Evolutionary conservation across 1,140 invertebrate species (phyloP).

Genomic region (Bombus consobrinus): DNA sequence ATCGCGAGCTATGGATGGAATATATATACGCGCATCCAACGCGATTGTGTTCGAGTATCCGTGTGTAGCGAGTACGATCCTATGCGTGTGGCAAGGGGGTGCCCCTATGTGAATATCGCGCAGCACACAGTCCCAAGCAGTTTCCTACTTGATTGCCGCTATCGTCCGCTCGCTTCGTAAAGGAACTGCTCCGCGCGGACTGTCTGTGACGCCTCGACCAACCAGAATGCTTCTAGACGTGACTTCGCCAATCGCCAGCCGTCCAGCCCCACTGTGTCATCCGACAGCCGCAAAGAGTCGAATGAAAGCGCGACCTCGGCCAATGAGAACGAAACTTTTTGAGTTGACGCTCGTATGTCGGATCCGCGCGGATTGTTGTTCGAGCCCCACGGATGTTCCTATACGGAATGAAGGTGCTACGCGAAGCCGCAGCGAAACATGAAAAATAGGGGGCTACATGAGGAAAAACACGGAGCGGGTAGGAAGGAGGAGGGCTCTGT

Average conservation of each 20-base stretch:
- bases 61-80: conserved; percentile 67
- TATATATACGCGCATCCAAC: conserved; percentile 37
- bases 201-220: conserved; percentile 65
- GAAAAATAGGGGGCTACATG: conserved; percentile 83
- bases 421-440: conserved; percentile 83
- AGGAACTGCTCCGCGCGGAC: conserved; percentile 78
- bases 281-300: conserved; percentile 66
- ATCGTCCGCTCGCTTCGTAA: conserved; percentile 78
- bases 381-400: conserved; percentile 65
- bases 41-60: conserved; percentile 54
- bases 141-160: conserved; percentile 84
- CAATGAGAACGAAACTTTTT: conserved; percentile 73
- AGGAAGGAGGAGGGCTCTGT: conserved; percentile 64
- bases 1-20: conserved; percentile 48
- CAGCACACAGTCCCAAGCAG: conserved; percentile 82
- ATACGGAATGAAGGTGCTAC: conserved; percentile 82
- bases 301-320: conserved; percentile 70
- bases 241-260: conserved; percentile 69
- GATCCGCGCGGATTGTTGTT: conserved; percentile 76
- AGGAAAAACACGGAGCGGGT: conserved; percentile 80
- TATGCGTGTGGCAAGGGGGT: conserved; percentile 74
- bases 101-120: conserved; percentile 81
- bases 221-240: conserved; percentile 39
- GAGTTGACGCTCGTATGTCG: conserved; percentile 53
- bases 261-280: conserved; percentile 25